phyloP scores from a whole-genome alignment of 1,140 invertebrate species.

The Ptiloglossa arizonensis region DNA sequence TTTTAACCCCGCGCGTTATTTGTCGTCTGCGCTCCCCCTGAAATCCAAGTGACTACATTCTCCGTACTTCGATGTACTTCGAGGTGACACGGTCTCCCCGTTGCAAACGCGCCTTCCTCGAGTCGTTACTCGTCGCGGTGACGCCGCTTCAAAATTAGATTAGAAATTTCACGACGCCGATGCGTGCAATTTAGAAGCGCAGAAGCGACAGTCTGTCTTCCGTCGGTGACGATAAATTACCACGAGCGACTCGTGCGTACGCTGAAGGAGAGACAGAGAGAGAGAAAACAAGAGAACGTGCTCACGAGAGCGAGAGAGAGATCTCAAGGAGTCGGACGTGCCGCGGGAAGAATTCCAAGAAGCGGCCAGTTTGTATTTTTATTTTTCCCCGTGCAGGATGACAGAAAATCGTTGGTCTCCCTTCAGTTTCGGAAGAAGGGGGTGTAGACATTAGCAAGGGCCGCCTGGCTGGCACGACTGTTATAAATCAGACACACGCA shows the following conservation, averaged over 20 bases:
- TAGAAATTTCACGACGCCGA: constrained; percentile 9
- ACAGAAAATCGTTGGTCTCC: constrained; percentile 67
- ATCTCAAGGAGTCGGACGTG: background rate
- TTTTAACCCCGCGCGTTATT: background rate
- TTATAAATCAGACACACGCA: constrained; percentile 77
- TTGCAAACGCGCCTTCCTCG: background rate
- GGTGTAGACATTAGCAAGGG: constrained; percentile 58
- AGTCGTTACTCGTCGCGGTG: background rate
- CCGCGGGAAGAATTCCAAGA: constrained; percentile 44
- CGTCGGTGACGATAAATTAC: constrained; percentile 18
- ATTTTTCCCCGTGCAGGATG: constrained; percentile 42
- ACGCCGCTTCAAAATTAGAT: constrained; percentile 27
- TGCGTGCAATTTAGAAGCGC: constrained; percentile 20
- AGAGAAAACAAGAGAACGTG: background rate
- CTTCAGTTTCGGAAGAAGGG: constrained; percentile 53
- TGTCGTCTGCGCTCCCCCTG: background rate
- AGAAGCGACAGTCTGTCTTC: background rate
- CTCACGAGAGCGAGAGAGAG: background rate
- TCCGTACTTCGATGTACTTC: background rate
- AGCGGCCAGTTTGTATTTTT: constrained; percentile 54
- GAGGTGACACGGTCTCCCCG: background rate
- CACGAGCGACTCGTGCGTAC: background rate
- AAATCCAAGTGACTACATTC: background rate
- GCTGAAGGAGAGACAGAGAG: background rate
- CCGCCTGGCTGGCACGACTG: constrained; percentile 54